Conservation (phyloP, 2,797 vertebrate genomes). For the Rhodeus uyekii region DNA sequence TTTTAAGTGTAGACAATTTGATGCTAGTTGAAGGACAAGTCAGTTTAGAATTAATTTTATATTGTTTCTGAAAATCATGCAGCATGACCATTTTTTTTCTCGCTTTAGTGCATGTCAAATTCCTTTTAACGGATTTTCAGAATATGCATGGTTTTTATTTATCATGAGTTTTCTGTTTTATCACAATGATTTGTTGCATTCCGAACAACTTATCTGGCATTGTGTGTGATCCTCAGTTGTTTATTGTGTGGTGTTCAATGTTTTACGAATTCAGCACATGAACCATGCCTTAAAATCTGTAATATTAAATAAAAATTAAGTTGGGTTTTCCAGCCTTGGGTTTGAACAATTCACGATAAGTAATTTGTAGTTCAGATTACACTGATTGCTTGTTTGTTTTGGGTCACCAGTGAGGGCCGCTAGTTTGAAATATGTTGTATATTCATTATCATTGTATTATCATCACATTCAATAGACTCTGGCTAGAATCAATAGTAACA, state of each 20-base stretch:
- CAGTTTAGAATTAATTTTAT: too few relatives aligned
- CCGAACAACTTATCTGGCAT: too few relatives aligned
- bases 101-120: too few relatives aligned
- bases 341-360: not conserved
- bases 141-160: too few relatives aligned
- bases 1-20: too few relatives aligned
- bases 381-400: not conserved
- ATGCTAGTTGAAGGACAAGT: too few relatives aligned
- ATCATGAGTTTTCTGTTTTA: too few relatives aligned
- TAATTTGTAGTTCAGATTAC: not conserved
- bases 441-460: not conserved
- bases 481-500: not conserved
- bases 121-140: not conserved
- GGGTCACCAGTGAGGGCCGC: not conserved
- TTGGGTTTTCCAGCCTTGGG: not conserved
- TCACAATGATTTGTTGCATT: too few relatives aligned
- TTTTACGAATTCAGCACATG: not conserved
- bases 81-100: too few relatives aligned
- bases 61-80: too few relatives aligned
- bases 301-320: not conserved
- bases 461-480: not conserved
- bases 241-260: too few relatives aligned
- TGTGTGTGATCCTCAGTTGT: too few relatives aligned
- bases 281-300: not conserved
- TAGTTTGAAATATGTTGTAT: not conserved